Evolutionary conservation across 2,113 vertebrate species (phyloP).

Genomic region (Oreotrochilus melanogaster): DNA sequence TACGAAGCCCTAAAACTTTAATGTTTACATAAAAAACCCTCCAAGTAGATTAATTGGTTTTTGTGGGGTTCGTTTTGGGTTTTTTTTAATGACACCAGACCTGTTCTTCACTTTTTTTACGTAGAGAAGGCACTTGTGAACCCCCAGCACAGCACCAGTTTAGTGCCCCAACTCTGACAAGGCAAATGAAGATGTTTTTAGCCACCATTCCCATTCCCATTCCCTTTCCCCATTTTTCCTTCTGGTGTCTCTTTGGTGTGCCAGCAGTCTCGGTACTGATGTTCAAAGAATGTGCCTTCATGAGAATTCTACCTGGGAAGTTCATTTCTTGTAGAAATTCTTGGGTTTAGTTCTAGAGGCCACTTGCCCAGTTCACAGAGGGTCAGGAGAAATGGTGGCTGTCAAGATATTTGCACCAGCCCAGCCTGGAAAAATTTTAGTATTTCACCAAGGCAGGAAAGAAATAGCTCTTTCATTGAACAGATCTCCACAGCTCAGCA

Average conservation of each 20-base stretch:
- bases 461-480: not conserved
- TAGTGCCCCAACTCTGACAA: not conserved
- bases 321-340: not conserved
- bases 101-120: not conserved
- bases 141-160: not conserved
- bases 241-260: not conserved
- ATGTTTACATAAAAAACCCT: constrained; percentile 15
- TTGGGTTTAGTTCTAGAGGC: not conserved
- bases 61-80: not conserved
- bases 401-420: too few species aligned
- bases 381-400: not conserved
- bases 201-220: not conserved
- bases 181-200: not conserved
- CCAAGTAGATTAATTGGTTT: not conserved
- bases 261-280: not conserved
- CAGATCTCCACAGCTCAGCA: not conserved
- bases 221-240: not conserved
- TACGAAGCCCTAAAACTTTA: not conserved
- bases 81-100: not conserved
- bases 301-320: not conserved
- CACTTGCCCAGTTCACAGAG: not conserved
- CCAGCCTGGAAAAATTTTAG: not conserved
- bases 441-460: not conserved
- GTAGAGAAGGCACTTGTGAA: not conserved
- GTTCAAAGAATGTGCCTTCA: rapidly evolving